A percentile compares a stretch with the other conserved stretches of the same genome.
These are phyloP conservation scores for Deroplatys truncata DNA, from an alignment of 2,888 invertebrate species.

Conservation along the genomic window DNA sequence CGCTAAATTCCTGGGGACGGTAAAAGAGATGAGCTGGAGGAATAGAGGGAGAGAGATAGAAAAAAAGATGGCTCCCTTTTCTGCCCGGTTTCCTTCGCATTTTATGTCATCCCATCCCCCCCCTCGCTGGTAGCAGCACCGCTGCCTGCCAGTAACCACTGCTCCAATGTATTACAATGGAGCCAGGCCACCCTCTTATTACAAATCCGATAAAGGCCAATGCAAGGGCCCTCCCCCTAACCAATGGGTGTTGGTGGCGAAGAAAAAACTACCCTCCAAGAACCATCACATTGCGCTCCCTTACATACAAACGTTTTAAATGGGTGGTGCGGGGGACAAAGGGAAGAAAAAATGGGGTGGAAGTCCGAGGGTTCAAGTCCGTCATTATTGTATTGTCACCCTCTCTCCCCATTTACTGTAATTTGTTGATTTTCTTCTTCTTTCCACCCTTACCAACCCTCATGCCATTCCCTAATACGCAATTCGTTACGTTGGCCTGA, in stretches of 20 bases:
- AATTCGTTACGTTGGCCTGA: not conserved
- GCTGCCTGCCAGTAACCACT: not conserved
- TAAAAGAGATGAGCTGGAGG: not conserved
- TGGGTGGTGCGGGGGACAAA: not conserved
- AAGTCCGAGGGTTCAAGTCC: not conserved
- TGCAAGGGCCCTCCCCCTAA: not conserved
- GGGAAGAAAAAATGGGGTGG: not conserved
- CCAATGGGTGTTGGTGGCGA: not conserved
- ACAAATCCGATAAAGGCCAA: constrained; percentile 17
- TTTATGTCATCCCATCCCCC: not conserved
- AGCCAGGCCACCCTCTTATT: constrained; percentile 13
- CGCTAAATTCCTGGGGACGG: not conserved
- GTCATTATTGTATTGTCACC: not conserved
- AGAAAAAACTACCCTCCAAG: not conserved
- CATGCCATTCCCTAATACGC: not conserved
- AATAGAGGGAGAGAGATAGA: not conserved
- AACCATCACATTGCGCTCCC: not conserved
- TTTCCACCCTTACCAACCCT: not conserved
- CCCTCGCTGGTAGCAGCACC: not conserved
- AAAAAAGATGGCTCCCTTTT: constrained; percentile 15
- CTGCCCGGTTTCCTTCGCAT: not conserved
- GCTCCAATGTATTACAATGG: constrained; percentile 15
- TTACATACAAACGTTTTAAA: not conserved
- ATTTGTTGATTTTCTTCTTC: not conserved
- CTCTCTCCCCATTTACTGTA: not conserved